Evolutionary conservation across 2,113 vertebrate species (phyloP), one percentile per base, ranked within the genome.

Genomic region (Chlorocebus sabaeus): DNA sequence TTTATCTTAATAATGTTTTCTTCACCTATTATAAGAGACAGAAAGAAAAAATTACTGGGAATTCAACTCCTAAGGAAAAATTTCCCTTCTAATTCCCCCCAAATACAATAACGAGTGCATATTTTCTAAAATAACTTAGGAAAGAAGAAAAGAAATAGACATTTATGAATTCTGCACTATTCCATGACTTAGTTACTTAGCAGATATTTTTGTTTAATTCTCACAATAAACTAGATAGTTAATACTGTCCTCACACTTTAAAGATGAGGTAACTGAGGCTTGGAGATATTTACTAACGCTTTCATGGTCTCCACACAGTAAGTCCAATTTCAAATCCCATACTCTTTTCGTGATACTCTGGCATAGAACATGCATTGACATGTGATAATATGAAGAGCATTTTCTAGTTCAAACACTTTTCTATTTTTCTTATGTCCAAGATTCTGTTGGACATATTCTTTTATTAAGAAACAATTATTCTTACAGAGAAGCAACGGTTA

Each of bases 1-100:
- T 90, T 94, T 94, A 82, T 86, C 94, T 89, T 87, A 94, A 80
- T 35, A 92, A 95, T 83, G 1, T n/a, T 92, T 95, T 89, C 43
- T 92, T 93, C 7, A 73, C 5, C 72, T 50, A 57, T 25, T 91
- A 8, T 73, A 86, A 93, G n/a, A 79, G 12, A 68, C 10, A 72
- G 22, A 89, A 6, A 20, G 13, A 7, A 55, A 57, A 75, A 68
- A 89, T 50, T 48, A 79, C 6, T 75, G 50, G 30, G 11, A 97
- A 73, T 57, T 7, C 18, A 97, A 72, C 20, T 61, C 9, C 8
- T 50, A 90, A 92, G n/a, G 30, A 90, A 96, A 86, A 25, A 10
- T n/a, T 86, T 94, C 32, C 52, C 17, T 82, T 80, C 8, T 14
- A 67, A n/a, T 23, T 27, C 11, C 55, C 20, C 23, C 18, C 70